These are phyloP conservation scores for Cylloceria caligata DNA, from an alignment of 2,888 invertebrate species.

Conservation along the genomic window DNA sequence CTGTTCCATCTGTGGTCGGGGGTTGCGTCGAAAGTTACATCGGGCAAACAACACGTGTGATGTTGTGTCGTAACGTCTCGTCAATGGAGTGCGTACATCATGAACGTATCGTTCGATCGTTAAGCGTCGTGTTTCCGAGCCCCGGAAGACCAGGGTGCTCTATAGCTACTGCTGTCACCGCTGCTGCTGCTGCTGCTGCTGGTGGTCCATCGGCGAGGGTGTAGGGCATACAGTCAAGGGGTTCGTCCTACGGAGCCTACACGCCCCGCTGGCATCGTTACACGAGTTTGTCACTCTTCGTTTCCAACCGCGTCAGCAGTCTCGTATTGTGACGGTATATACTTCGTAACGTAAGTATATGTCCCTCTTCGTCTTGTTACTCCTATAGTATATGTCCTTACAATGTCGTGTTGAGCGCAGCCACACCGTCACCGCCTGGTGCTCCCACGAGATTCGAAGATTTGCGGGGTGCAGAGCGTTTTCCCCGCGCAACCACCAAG, in stretches of 20 bases:
- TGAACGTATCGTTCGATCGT: constrained; percentile 66
- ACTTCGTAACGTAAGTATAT: constrained; percentile 8
- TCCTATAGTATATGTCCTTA: neutral
- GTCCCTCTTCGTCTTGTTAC: constrained; percentile 43
- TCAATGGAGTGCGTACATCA: constrained; percentile 61
- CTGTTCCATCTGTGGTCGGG: constrained; percentile 60
- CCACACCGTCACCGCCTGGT: constrained; percentile 44
- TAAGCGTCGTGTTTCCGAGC: constrained; percentile 65
- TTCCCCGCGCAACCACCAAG: constrained; percentile 61
- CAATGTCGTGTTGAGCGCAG: constrained; percentile 3
- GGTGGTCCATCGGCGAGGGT: constrained; percentile 53
- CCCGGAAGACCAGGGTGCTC: constrained; percentile 45
- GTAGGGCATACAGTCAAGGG: constrained; percentile 28
- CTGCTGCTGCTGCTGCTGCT: constrained; percentile 9
- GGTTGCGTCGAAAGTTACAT: constrained; percentile 60
- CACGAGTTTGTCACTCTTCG: constrained; percentile 62
- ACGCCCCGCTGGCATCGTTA: constrained; percentile 59
- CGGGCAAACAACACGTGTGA: constrained; percentile 72
- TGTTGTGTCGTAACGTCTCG: constrained; percentile 54
- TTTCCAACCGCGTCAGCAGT: constrained; percentile 59
- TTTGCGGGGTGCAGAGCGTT: constrained; percentile 37
- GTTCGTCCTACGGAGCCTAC: constrained; percentile 22
- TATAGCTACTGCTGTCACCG: neutral
- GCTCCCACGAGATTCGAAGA: constrained; percentile 61
- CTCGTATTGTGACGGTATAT: constrained; percentile 23